phyloP scores from a whole-genome alignment of 2,888 invertebrate species.

The Spilarctia lutea region DNA sequence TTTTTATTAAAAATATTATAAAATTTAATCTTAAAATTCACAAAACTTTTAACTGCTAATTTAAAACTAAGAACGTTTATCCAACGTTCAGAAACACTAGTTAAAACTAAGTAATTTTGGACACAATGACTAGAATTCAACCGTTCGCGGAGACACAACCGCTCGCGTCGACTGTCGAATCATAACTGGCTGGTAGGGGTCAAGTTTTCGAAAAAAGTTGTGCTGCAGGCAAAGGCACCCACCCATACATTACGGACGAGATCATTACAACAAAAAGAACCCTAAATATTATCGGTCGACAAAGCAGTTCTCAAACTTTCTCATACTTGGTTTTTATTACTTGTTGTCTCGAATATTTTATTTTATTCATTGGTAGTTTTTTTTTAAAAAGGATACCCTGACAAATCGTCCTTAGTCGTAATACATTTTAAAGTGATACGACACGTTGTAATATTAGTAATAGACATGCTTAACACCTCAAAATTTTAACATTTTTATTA shows the following conservation, averaged over 20 bases:
- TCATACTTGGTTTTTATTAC: constrained; percentile 27
- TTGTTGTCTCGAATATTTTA: not conserved
- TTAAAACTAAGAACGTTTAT: constrained; percentile 61
- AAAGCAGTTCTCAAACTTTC: constrained; percentile 73
- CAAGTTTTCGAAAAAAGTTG: constrained; percentile 78
- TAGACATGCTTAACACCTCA: not conserved
- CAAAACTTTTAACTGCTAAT: constrained; percentile 60
- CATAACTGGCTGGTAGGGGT: constrained; percentile 82
- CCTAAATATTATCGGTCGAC: constrained; percentile 80
- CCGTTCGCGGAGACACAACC: constrained; percentile 74
- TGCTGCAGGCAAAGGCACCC: constrained; percentile 80
- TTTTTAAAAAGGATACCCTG: not conserved
- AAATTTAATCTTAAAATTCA: constrained; percentile 52
- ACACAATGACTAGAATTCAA: constrained; percentile 84
- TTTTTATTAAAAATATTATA: constrained; percentile 50
- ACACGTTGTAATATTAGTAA: not conserved
- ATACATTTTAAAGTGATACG: not conserved
- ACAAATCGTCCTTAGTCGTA: not conserved
- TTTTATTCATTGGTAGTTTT: not conserved
- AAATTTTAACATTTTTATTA: constrained; percentile 44
- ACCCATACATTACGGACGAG: constrained; percentile 84
- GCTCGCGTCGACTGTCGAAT: constrained; percentile 79
- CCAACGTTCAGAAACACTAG: constrained; percentile 61
- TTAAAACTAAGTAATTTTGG: constrained; percentile 72
- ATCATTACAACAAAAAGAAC: constrained; percentile 85